Evolutionary conservation across 2,113 vertebrate genomes (phyloP).

Genomic region (pig (Sus scrofa)): DNA sequence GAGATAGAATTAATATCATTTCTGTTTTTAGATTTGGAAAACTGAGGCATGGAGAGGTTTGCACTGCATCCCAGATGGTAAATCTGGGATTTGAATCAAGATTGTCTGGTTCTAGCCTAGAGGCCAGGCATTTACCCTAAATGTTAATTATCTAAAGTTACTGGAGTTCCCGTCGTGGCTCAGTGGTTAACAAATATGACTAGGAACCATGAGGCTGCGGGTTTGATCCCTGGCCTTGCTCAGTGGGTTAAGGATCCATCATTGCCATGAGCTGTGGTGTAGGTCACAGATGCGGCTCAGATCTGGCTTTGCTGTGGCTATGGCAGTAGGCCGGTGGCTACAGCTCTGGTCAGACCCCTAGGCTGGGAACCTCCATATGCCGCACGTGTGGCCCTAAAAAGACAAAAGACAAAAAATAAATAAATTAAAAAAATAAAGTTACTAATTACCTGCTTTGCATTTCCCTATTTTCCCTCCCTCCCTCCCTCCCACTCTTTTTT

Average conservation of each 20-base stretch:
- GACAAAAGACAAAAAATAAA: neutral
- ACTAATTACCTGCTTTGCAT: neutral
- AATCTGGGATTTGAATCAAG: neutral
- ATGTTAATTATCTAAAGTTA: conserved; percentile 23
- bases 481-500: too few relatives aligned
- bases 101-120: neutral
- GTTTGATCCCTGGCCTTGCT: neutral
- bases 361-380: too few relatives aligned
- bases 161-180: neutral
- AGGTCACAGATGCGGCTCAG: too few relatives aligned
- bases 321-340: too few relatives aligned
- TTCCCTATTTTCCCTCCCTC: neutral
- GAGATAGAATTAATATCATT: neutral
- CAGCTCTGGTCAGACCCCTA: too few relatives aligned
- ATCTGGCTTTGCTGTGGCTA: too few relatives aligned
- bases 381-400: too few relatives aligned
- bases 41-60: neutral
- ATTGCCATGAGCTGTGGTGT: too few relatives aligned
- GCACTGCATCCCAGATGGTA: neutral
- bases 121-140: neutral
- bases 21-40: neutral
- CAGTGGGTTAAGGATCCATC: too few relatives aligned
- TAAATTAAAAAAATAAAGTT: neutral
- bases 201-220: too few relatives aligned
- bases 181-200: too few relatives aligned